Conservation (phyloP, 2,113 vertebrate genomes). For the Chionomys nivalis region DNA sequence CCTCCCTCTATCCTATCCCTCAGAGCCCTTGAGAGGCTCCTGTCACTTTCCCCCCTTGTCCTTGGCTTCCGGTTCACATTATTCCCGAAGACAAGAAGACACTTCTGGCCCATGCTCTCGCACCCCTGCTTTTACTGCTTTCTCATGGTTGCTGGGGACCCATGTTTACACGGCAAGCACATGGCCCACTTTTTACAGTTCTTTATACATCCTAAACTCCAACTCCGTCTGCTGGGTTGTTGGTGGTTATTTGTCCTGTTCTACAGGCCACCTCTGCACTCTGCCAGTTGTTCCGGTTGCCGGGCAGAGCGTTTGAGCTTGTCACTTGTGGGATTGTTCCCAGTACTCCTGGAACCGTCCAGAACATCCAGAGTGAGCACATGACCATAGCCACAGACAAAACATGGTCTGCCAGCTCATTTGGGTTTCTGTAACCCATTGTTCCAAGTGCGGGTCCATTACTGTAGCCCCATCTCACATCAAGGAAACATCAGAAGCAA, state of each 20-base stretch:
- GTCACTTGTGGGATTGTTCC: background rate
- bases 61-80: background rate
- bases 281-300: background rate
- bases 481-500: background rate
- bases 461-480: background rate
- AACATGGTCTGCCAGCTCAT: fast-evolving
- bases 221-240: background rate
- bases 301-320: background rate
- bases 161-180: background rate
- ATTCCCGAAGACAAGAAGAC: background rate
- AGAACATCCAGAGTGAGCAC: background rate
- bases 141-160: background rate
- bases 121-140: background rate
- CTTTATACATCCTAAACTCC: background rate
- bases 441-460: background rate
- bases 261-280: background rate
- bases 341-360: background rate
- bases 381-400: background rate
- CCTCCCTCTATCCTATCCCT: background rate
- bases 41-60: background rate
- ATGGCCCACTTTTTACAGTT: too few relatives aligned
- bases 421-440: background rate
- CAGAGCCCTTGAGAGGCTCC: background rate
- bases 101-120: fast-evolving
- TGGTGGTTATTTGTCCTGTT: too few relatives aligned